Evolutionary conservation across 2,888 invertebrate genomes (phyloP).

Genomic region (Lepidocyrtinus sp.): DNA sequence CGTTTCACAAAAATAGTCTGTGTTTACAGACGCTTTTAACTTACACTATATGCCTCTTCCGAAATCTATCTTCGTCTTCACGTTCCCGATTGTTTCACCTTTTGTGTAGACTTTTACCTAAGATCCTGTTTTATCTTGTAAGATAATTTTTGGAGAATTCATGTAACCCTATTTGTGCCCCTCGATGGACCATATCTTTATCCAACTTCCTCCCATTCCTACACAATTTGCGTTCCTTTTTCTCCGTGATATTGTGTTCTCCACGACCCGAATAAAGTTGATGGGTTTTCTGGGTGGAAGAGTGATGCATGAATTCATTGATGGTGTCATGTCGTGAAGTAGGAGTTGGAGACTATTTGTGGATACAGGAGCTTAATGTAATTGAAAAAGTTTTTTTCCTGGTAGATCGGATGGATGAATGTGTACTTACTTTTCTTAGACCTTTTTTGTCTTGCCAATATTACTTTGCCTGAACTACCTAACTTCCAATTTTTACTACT

Average conservation of each 20-base stretch:
- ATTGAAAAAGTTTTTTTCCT: constrained; percentile 52
- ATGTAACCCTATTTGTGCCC: constrained; percentile 1
- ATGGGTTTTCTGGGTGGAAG: constrained; percentile 32
- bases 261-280: constrained; percentile 7
- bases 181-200: neutral
- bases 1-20: neutral
- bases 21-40: neutral
- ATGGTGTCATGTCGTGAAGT: neutral
- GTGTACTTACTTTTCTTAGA: neutral
- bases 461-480: neutral
- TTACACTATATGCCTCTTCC: neutral
- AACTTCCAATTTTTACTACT: neutral
- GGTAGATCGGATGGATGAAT: neutral
- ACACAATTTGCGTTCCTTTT: neutral
- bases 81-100: neutral
- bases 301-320: neutral
- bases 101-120: neutral
- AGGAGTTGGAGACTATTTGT: neutral
- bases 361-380: constrained; percentile 43
- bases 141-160: neutral
- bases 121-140: neutral
- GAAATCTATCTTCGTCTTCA: neutral
- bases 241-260: neutral
- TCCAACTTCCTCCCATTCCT: neutral
- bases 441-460: constrained; percentile 8